Evolutionary conservation across 2,797 vertebrate genomes (phyloP), one percentile per base, ranked within the genome.

Genomic region (Hippoglossus hippoglossus): DNA sequence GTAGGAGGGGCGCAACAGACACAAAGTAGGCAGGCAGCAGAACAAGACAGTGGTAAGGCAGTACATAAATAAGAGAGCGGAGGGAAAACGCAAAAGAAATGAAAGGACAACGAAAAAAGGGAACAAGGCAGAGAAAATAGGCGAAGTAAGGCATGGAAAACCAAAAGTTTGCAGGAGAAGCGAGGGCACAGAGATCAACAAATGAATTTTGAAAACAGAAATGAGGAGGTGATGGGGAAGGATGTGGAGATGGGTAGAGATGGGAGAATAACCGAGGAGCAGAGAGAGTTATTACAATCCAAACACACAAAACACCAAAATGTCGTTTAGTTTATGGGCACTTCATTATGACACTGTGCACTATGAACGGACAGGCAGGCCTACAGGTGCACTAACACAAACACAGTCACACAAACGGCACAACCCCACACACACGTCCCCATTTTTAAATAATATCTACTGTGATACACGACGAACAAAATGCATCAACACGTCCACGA

Each of bases 231-330:
- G 75, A 87, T 72, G 81, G 18, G 88, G 81, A 53, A 87, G 79
- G 84, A 88, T 47, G 73, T 68, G 77, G 81, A 85, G 81, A 87
- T 82, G 85, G 79, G 85, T 60, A 92, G 89, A 91, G 72, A 89
- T 85, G 81, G 86, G 89, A 90, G 87, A 81, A 89, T 77, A 86
- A 89, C 81, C 89, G 85, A 86, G 85, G 80, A 87, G 86, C 87
- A 92, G 81, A 90, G 85, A 93, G 85, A 87, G 90, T 93, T 93
- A 94, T 92, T 93, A 94, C 87, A 91, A 90, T 90, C 83, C 81
- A 88, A 85, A 91, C 83, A 92, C 86, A 88, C 64, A 67, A 68
- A 84, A 93, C 84, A 90, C 77, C 84, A 79, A 90, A 89, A 93
- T 90, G 89, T 80, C 76, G 77, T 89, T 90, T 86, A 88, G 86